Conservation (phyloP, 2,888 invertebrate species). For the Mythimna pallens region DNA sequence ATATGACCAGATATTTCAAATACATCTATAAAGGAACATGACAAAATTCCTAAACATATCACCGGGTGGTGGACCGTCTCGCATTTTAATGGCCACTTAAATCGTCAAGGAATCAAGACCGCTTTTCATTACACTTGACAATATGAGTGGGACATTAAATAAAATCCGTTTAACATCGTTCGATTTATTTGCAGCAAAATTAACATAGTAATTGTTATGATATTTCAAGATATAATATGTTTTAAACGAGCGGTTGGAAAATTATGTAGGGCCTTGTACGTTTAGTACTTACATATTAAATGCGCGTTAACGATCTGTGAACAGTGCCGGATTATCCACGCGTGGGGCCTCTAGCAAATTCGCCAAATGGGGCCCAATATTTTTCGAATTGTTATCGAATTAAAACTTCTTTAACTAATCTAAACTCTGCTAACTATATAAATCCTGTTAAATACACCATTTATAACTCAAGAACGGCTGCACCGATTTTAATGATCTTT, state of each 20-base stretch:
- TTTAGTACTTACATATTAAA: slow-evolving; percentile 38
- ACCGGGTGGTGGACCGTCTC: slow-evolving; percentile 45
- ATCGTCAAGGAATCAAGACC: slow-evolving; percentile 23
- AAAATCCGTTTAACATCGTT: slow-evolving; percentile 20
- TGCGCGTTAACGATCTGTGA: slow-evolving; percentile 36
- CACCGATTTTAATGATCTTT: too few relatives aligned
- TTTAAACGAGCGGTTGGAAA: slow-evolving; percentile 28
- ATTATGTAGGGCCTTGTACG: slow-evolving; percentile 11
- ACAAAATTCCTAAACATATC: slow-evolving; percentile 25
- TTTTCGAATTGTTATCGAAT: too few relatives aligned
- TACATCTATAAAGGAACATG: slow-evolving; percentile 4
- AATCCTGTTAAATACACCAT: too few relatives aligned
- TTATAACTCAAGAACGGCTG: too few relatives aligned
- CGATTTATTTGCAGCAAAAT: slow-evolving; percentile 39
- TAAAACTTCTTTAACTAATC: too few relatives aligned
- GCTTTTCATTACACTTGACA: slow-evolving; percentile 14
- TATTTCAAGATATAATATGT: slow-evolving; percentile 24
- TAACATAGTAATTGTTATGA: slow-evolving; percentile 42
- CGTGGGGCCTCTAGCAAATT: too few relatives aligned
- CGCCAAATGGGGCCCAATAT: too few relatives aligned
- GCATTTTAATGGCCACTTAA: slow-evolving; percentile 40
- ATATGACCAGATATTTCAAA: too few relatives aligned
- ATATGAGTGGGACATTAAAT: slow-evolving; percentile 34
- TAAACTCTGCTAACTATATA: too few relatives aligned
- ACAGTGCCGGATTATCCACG: not conserved